Conservation (phyloP, 1,140 invertebrate genomes). For the Daktulosphaira vitifoliae region DNA sequence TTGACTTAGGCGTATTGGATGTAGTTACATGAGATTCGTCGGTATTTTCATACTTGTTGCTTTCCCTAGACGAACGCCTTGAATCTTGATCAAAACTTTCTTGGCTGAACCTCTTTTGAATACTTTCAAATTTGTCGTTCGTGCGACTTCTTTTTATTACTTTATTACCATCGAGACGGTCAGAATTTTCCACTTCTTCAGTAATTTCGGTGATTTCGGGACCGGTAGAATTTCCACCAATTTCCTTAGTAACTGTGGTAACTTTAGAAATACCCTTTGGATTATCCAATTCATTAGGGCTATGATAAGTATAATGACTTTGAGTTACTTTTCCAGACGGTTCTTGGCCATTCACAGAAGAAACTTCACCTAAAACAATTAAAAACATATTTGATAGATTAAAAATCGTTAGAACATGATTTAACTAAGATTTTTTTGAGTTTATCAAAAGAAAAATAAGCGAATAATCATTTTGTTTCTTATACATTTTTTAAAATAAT, state of each 20-base stretch:
- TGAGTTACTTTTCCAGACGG: conserved; percentile 56
- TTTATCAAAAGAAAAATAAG: too few relatives aligned
- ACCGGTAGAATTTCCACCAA: conserved; percentile 16
- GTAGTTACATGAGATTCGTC: conserved; percentile 6
- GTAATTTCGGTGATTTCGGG: conserved; percentile 11
- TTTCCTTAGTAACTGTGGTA: conserved; percentile 35
- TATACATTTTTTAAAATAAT: too few relatives aligned
- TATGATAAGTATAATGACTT: conserved; percentile 49
- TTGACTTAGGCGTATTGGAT: conserved; percentile 32
- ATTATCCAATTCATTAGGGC: conserved; percentile 32
- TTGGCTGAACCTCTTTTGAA: conserved; percentile 26
- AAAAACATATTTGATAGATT: too few relatives aligned
- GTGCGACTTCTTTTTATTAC: conserved; percentile 17
- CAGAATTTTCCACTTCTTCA: neutral
- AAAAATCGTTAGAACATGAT: too few relatives aligned
- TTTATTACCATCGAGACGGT: conserved; percentile 6
- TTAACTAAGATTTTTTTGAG: too few relatives aligned
- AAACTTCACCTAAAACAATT: conserved; percentile 50
- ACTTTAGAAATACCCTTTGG: conserved; percentile 36
- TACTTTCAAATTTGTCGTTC: conserved; percentile 22
- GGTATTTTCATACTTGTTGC: neutral
- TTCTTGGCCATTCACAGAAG: conserved; percentile 55
- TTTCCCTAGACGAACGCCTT: conserved; percentile 8
- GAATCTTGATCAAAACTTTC: conserved; percentile 4
- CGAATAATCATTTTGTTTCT: too few relatives aligned